Conservation (phyloP, 2,797 vertebrate genomes). For the Alcedo atthis region DNA sequence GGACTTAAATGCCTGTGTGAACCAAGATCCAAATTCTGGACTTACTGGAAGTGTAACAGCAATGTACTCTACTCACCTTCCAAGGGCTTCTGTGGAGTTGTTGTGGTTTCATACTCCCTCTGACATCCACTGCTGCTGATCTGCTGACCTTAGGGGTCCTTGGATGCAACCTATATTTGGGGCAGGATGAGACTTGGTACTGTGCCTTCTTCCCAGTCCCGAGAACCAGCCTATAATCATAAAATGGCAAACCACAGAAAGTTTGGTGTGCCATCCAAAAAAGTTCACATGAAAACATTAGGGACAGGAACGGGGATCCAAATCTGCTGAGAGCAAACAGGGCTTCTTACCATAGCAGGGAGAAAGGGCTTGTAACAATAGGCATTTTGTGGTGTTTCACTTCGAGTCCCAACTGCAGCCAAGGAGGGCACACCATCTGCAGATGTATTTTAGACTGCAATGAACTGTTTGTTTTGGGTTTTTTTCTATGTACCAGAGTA, state of each 20-base stretch:
- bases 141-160: conserved; percentile 45
- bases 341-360: background rate
- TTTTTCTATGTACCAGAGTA: background rate
- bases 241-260: conserved; percentile 39
- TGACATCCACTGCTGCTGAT: background rate
- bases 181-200: background rate
- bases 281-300: conserved; percentile 1
- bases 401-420: background rate
- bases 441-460: conserved; percentile 43
- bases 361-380: conserved; percentile 29
- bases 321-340: conserved; percentile 4
- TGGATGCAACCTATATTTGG: conserved; percentile 1
- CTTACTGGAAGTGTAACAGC: conserved; percentile 30
- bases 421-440: conserved; percentile 48
- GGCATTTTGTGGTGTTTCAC: conserved; percentile 43
- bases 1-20: background rate
- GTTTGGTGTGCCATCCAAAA: background rate
- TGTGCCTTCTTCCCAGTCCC: background rate
- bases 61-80: conserved; percentile 16
- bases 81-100: background rate
- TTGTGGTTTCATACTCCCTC: conserved; percentile 11
- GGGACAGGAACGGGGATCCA: background rate
- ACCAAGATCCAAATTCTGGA: background rate
- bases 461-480: background rate
- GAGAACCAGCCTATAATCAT: conserved; percentile 52